Conservation (phyloP, 1,140 invertebrate species). For the Lamellibrachia luymesi region DNA sequence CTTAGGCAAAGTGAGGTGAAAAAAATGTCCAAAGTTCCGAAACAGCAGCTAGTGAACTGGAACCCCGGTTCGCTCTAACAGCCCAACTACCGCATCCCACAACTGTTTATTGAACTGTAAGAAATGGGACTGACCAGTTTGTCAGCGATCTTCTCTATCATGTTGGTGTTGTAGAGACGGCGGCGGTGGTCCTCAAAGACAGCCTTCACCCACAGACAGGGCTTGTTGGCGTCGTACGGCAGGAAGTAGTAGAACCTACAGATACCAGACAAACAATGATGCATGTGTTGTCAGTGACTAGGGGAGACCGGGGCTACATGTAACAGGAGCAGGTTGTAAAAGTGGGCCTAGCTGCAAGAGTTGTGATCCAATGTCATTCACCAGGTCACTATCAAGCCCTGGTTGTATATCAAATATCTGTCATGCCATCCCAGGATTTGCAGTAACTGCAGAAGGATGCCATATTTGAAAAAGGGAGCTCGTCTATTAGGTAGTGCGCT, state of each 20-base stretch:
- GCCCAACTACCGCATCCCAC: no score
- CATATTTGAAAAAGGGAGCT: no score
- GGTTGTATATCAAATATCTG: not conserved
- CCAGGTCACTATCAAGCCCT: not conserved
- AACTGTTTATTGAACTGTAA: no score
- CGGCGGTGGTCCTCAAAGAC: constrained; percentile 79
- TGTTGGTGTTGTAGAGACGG: constrained; percentile 83
- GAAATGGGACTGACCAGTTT: constrained; percentile 65
- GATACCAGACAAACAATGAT: not conserved
- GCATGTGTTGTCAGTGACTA: not conserved
- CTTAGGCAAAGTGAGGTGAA: no score
- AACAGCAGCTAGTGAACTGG: no score
- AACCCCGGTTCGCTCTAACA: no score
- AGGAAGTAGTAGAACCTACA: constrained; percentile 71
- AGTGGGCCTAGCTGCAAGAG: not conserved
- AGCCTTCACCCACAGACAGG: constrained; percentile 77
- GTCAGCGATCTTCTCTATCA: constrained; percentile 75
- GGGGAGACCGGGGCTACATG: no score
- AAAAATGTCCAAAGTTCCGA: no score
- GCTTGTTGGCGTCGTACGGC: constrained; percentile 74
- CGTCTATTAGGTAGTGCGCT: no score
- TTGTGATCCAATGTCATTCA: not conserved
- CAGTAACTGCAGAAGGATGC: no score
- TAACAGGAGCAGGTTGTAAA: no score
- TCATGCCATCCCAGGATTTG: no score